These are phyloP conservation scores for Lytechinus pictus DNA, from an alignment of 35 echinoderm and acorn worm genomes.

Conservation along the genomic window DNA sequence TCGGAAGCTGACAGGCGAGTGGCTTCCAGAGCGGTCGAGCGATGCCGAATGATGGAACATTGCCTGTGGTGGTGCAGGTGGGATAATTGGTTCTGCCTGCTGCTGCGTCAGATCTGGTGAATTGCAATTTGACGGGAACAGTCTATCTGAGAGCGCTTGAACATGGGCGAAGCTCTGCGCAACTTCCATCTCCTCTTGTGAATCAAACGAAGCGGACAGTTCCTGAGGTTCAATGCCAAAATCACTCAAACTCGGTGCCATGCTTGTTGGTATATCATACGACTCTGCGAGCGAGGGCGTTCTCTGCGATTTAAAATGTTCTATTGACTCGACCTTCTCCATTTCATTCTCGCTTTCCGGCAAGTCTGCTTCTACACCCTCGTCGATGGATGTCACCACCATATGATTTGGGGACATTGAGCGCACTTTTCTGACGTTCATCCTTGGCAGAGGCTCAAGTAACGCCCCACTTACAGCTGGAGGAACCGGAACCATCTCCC, in stretches of 20 bases:
- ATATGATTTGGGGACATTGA: constrained; percentile 96
- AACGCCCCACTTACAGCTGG: constrained; percentile 79
- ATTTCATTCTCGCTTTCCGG: constrained; percentile 77
- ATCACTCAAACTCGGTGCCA: constrained; percentile 85
- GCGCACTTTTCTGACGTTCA: constrained; percentile 68
- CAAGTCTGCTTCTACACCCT: constrained; percentile 91
- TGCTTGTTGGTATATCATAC: constrained; percentile 78
- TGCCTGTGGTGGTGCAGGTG: constrained; percentile 56
- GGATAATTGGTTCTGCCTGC: constrained; percentile 60
- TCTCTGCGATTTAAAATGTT: constrained; percentile 69
- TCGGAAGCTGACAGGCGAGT: constrained; percentile 92
- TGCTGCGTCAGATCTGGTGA: constrained; percentile 84
- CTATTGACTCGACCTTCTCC: constrained; percentile 68
- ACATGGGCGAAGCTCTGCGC: constrained; percentile 88
- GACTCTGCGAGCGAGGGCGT: constrained; percentile 63
- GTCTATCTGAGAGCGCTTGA: constrained; percentile 61
- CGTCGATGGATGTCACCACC: constrained; percentile 96
- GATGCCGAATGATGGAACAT: constrained; percentile 60
- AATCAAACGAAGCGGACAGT: constrained; percentile 92
- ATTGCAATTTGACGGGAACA: constrained; percentile 79
- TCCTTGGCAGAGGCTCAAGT: constrained; percentile 72
- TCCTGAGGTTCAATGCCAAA: constrained; percentile 97
- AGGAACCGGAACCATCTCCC: constrained; percentile 70
- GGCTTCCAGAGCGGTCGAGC: constrained; percentile 72
- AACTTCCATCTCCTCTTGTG: constrained; percentile 97